A percentile compares a stretch with the other conserved stretches of the same genome.
Evolutionary conservation across 1,140 invertebrate species (phyloP).

Genomic region (Anoplolepis gracilipes): DNA sequence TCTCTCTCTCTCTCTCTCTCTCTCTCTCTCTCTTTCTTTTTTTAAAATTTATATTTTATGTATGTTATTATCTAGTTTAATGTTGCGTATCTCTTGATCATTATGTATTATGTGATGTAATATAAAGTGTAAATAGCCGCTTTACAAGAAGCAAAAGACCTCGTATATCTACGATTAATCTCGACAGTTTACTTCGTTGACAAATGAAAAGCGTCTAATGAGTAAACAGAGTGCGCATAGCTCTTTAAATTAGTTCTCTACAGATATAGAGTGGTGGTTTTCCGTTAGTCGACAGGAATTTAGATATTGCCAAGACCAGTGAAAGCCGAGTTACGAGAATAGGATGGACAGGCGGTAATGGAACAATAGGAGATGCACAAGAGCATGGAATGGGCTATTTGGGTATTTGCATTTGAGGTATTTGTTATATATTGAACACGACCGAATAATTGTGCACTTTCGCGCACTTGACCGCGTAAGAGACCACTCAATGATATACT

Average conservation of each 20-base stretch:
- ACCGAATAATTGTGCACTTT: conserved; percentile 54
- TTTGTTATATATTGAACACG: conserved; percentile 44
- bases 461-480: background rate
- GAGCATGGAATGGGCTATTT: conserved; percentile 37
- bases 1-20: too few species aligned
- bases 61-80: background rate
- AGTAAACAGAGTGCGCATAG: background rate
- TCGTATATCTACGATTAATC: conserved; percentile 1
- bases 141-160: background rate
- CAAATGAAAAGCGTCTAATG: background rate
- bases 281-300: conserved; percentile 25
- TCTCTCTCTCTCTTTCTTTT: too few species aligned
- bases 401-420: conserved; percentile 66
- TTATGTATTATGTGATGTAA: background rate
- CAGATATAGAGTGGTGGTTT: conserved; percentile 7
- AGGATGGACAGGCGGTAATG: conserved; percentile 48
- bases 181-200: conserved; percentile 12
- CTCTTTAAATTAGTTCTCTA: conserved; percentile 14
- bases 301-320: conserved; percentile 25
- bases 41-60: conserved; percentile 13
- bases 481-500: background rate
- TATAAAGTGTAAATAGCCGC: background rate
- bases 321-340: conserved; percentile 2
- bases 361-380: conserved; percentile 59
- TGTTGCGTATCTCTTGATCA: background rate